A percentile compares a stretch with the other conserved stretches of the same genome.
These are phyloP conservation scores for Dermochelys coriacea DNA, from an alignment of 2,797 vertebrate species.

Conservation along the genomic window DNA sequence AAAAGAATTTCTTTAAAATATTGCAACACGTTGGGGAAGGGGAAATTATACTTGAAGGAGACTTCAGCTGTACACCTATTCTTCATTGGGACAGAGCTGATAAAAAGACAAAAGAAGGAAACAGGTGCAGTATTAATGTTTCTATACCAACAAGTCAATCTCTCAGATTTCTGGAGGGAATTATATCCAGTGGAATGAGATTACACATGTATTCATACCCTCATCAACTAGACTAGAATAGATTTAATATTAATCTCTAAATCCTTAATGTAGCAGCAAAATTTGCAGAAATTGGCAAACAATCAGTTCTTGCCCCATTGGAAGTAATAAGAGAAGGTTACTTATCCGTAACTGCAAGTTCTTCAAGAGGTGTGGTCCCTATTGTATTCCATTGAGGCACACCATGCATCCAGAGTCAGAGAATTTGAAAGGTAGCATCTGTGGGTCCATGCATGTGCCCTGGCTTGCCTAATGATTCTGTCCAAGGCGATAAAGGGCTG, in stretches of 20 bases:
- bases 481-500: background rate
- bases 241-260: background rate
- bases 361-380: too few species aligned
- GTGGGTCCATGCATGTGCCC: too few species aligned
- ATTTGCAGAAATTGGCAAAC: background rate
- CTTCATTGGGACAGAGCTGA: background rate
- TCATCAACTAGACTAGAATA: background rate
- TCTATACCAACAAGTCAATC: background rate
- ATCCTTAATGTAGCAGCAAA: background rate
- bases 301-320: background rate
- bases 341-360: too few species aligned
- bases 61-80: slow-evolving; percentile 24
- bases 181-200: background rate
- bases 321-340: background rate
- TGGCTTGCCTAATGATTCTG: background rate
- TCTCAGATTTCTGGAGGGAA: background rate
- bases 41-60: slow-evolving; percentile 38
- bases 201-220: background rate
- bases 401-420: too few species aligned
- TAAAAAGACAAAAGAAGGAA: slow-evolving; percentile 15
- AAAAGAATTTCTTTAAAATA: slow-evolving; percentile 19
- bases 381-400: too few species aligned
- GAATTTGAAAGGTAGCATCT: background rate
- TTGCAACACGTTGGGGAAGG: background rate
- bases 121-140: slow-evolving; percentile 38